Base-by-base conservation (phyloP, 2,113 vertebrate genomes). In the Syngnathus typhle region DNA sequence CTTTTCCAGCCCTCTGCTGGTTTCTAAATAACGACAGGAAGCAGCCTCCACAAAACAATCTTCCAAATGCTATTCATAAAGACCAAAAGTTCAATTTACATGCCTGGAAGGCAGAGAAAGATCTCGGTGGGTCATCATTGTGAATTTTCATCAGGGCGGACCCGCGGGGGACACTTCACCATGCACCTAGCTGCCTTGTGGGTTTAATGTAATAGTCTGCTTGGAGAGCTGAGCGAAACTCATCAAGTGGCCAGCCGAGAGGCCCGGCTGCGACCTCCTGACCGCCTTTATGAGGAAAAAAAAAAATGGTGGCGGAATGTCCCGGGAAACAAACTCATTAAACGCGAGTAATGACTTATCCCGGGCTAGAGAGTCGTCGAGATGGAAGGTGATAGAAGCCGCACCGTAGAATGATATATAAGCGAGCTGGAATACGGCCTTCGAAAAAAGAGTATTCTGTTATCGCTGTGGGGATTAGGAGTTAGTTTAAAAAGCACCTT, bases 371-470 rank as follows among this genome's bases (percentile, higher is more conserved):
- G 38, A 5, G 59, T 55, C 21, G 19, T 27, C 52, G 15, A 36
- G 55, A 58, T 36, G 27, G 55, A 58, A 62, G 60, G 60, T 62
- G 60, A 62, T 13, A 23, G 60, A 44, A 62, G 39, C 16, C 21
- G 7, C 4, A 19, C 5, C 27, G 39, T 41, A 1, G 27, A 62
- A 62, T 39, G 8, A 38, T 6, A 19, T 38, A 38, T 5, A 12
- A 18, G 58, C 36, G 16, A 9, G 7, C 8, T 39, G 16, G 2
- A 37, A n/a, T 44, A 44, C 27, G 23, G n/a, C 13, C 39, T 44
- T 11, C 16, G 27, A 41, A 12, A 41, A n/a, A 13, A 27, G 60
- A 62, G 7, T 36, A 1, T 36, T 6, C 36, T 32, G 3, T 32
- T 32, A 32, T 32, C 27, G 27, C 27, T 62, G 21, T 23, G 11